Conservation (phyloP, 2,113 vertebrate species). For the Pavo muticus region DNA sequence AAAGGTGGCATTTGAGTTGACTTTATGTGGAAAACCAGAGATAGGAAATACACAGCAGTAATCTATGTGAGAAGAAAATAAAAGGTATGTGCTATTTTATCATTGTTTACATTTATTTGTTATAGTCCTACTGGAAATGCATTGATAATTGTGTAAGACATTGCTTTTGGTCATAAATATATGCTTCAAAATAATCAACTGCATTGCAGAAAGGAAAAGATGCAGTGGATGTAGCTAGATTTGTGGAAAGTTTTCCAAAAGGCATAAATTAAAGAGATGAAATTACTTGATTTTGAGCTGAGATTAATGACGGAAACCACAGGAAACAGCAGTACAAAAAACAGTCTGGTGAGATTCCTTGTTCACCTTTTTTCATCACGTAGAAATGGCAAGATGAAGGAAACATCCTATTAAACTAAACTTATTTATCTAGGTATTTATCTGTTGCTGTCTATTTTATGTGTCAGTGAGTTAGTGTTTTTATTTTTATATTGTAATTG, state of each 20-base stretch:
- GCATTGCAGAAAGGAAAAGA: background rate
- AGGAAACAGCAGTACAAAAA: background rate
- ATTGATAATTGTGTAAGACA: background rate
- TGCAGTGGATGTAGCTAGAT: background rate
- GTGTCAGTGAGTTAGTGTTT: background rate
- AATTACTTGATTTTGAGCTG: constrained; percentile 1
- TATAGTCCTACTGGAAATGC: background rate
- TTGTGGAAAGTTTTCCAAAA: background rate
- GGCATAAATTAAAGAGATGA: background rate
- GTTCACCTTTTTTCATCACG: background rate
- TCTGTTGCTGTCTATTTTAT: background rate
- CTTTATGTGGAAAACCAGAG: background rate
- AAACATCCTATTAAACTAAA: background rate
- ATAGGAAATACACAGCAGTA: background rate
- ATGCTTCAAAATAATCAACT: background rate
- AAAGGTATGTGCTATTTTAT: background rate
- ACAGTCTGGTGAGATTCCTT: background rate
- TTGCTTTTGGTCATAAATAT: background rate
- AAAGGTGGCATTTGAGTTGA: background rate
- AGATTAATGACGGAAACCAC: background rate
- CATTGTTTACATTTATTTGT: background rate
- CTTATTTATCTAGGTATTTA: background rate
- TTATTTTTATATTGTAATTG: background rate
- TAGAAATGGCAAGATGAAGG: background rate
- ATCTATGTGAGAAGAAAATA: background rate